Percentiles rank a stretch among this genome's conserved stretches.
Evolutionary conservation across 2,797 vertebrate species (phyloP).

Genomic region (Lagocephalus sceleratus): DNA sequence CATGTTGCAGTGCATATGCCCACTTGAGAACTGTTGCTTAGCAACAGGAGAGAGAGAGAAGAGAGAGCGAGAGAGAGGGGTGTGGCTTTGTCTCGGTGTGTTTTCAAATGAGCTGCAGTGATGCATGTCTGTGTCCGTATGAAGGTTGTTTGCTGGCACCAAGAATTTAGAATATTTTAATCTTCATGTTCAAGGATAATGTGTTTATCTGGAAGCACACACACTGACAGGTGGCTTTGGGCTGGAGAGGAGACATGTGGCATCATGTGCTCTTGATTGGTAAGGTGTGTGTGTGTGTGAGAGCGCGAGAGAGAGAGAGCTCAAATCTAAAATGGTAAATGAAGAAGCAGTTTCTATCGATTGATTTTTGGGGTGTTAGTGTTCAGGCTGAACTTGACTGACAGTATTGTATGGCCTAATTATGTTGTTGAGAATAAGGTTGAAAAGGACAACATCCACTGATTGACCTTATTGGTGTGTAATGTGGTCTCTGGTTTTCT

Average conservation of each 20-base stretch:
- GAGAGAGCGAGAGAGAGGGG: constrained; percentile 24
- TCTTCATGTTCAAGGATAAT: background rate
- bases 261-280: constrained; percentile 5
- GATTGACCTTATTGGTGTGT: background rate
- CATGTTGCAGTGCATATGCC: constrained; percentile 28
- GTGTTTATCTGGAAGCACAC: constrained; percentile 10
- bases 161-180: constrained; percentile 1
- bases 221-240: constrained; percentile 2
- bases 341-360: too few relatives aligned
- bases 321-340: too few relatives aligned
- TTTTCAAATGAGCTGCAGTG: constrained; percentile 20
- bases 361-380: too few relatives aligned
- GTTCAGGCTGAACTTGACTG: too few relatives aligned
- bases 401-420: too few relatives aligned
- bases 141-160: background rate
- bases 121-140: constrained; percentile 3
- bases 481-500: background rate
- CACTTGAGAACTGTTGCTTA: constrained; percentile 59
- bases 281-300: constrained; percentile 7
- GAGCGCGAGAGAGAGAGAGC: background rate
- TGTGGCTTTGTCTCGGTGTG: constrained; percentile 56
- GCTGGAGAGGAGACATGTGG: constrained; percentile 11
- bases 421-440: too few relatives aligned
- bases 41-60: constrained; percentile 52
- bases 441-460: background rate